phyloP scores from a whole-genome alignment of 2,888 invertebrate species.

The Mactromeris polynyma region DNA sequence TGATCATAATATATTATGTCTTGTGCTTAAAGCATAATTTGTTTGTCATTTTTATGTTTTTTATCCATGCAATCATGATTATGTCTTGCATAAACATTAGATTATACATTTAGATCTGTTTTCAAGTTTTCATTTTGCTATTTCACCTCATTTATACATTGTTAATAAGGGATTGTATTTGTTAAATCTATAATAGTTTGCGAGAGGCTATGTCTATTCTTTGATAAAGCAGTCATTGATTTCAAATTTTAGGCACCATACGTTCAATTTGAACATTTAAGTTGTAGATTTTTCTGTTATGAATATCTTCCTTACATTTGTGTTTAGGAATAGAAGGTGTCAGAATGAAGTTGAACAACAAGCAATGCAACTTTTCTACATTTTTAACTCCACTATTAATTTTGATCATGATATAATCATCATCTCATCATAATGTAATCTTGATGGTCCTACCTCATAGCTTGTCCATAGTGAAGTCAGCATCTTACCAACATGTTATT shows the following conservation, averaged over 20 bases:
- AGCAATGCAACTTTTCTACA: not conserved
- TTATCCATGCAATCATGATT: not conserved
- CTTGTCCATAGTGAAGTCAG: not conserved
- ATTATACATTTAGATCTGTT: conserved; percentile 18
- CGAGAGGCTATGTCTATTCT: too few species aligned
- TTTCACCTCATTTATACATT: not conserved
- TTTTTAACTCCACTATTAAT: not conserved
- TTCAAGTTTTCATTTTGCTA: not conserved
- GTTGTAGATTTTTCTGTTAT: not conserved
- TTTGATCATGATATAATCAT: not conserved
- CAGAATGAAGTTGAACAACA: not conserved
- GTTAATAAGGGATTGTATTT: too few species aligned
- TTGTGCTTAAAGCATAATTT: conserved; percentile 19
- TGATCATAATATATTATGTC: not conserved
- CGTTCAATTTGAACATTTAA: not conserved
- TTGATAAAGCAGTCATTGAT: not conserved
- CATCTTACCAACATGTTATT: not conserved
- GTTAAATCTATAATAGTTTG: too few species aligned
- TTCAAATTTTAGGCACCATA: not conserved
- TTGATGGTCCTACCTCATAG: conserved; percentile 17
- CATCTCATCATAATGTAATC: not conserved
- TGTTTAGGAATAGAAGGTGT: too few species aligned
- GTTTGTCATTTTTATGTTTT: conserved; percentile 2
- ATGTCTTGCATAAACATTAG: not conserved
- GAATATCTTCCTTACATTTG: not conserved